Conservation (phyloP, 2,888 invertebrate genomes). For the Anodontia alba region DNA sequence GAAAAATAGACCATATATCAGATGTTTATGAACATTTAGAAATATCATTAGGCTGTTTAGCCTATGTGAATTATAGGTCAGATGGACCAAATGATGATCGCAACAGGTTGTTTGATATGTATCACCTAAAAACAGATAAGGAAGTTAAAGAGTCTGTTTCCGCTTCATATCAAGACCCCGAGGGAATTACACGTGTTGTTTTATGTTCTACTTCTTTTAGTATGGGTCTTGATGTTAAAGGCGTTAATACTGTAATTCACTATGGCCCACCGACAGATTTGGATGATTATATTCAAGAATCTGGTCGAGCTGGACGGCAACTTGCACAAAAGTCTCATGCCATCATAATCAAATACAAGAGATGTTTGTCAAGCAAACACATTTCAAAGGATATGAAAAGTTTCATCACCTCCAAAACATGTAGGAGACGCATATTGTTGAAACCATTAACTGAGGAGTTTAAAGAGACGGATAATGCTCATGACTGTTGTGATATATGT, state of each 20-base stretch:
- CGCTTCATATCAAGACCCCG: conserved; percentile 20
- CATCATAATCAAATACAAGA: conserved; percentile 34
- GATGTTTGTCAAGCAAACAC: conserved; percentile 29
- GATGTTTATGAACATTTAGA: conserved; percentile 40
- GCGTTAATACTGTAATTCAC: conserved; percentile 33
- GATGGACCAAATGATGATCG: conserved; percentile 26
- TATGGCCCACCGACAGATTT: conserved; percentile 38
- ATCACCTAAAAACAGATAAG: conserved; percentile 35
- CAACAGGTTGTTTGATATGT: conserved; percentile 41
- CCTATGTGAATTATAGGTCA: conserved; percentile 18
- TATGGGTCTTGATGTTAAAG: conserved; percentile 45
- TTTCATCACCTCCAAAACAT: neutral
- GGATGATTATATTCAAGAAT: conserved; percentile 40
- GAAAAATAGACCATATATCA: conserved; percentile 34
- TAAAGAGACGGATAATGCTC: neutral
- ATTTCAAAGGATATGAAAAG: conserved; percentile 34
- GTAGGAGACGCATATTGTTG: neutral
- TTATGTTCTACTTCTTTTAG: conserved; percentile 43
- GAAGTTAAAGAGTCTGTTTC: conserved; percentile 5
- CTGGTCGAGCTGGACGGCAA: conserved; percentile 27
- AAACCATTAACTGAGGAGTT: neutral
- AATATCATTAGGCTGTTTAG: conserved; percentile 4
- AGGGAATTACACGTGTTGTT: conserved; percentile 33
- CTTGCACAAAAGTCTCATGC: too few relatives aligned
- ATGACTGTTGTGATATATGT: conserved; percentile 4